These are phyloP conservation scores for Eciton burchellii DNA, from an alignment of 1,140 invertebrate genomes.

Conservation along the genomic window DNA sequence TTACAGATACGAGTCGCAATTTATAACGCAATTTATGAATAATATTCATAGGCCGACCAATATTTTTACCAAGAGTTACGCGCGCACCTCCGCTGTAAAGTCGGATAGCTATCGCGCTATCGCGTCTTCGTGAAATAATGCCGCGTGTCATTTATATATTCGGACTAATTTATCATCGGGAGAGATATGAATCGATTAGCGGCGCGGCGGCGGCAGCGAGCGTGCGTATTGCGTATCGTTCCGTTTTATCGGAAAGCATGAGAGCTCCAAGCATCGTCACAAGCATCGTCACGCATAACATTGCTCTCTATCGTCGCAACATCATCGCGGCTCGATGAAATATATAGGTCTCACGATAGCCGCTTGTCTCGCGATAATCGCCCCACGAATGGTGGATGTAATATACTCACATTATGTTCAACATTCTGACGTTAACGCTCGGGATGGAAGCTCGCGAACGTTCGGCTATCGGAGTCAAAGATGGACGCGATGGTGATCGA, in stretches of 20 bases:
- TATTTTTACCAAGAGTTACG: background rate
- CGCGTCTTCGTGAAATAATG: background rate
- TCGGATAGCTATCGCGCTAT: background rate
- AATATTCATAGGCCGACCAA: too few species aligned
- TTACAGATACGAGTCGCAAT: too few species aligned
- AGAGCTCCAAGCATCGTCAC: background rate
- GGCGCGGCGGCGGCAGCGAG: too few species aligned
- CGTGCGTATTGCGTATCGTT: background rate
- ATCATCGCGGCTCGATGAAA: background rate
- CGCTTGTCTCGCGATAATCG: background rate
- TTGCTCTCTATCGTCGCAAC: background rate
- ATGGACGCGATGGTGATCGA: background rate
- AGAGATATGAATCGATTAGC: conserved; percentile 1
- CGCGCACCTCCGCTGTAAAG: background rate
- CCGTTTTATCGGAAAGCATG: conserved; percentile 17
- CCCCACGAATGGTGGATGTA: background rate
- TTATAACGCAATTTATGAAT: too few species aligned
- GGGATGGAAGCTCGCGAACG: background rate
- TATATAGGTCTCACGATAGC: background rate
- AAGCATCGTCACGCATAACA: conserved; percentile 7
- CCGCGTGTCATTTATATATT: conserved; percentile 1
- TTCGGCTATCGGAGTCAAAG: background rate
- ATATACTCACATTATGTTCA: conserved; percentile 9
- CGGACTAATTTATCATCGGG: conserved; percentile 9
- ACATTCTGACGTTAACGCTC: background rate